Evolutionary conservation across 2,113 vertebrate species (phyloP).

Genomic region (Burhinus oedicnemus): DNA sequence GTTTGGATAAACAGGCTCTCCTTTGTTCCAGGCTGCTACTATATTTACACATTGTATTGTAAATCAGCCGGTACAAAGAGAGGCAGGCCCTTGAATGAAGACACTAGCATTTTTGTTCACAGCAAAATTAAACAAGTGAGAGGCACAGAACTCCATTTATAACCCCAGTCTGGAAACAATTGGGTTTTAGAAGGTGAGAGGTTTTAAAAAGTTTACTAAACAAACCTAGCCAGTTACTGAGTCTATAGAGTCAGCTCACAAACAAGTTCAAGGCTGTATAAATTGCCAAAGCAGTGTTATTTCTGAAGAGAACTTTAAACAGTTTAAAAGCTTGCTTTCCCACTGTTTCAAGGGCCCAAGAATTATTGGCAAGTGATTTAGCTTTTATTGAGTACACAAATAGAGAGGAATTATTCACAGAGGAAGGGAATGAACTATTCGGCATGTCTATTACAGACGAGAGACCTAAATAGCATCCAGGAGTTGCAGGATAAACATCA

Average conservation of each 20-base stretch:
- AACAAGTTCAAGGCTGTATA: constrained; percentile 21
- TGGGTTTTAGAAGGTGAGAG: constrained; percentile 57
- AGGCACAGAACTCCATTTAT: constrained; percentile 30
- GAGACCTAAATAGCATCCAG: background rate
- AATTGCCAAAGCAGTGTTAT: background rate
- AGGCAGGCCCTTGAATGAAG: constrained; percentile 28
- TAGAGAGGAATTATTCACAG: constrained; percentile 43
- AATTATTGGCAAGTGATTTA: constrained; percentile 36
- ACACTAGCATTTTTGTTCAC: constrained; percentile 50
- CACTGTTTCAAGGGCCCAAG: background rate
- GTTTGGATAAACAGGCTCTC: constrained; percentile 60
- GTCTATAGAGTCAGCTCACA: background rate
- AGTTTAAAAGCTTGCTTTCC: constrained; percentile 14
- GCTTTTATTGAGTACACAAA: constrained; percentile 28
- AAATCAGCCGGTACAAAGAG: constrained; percentile 33
- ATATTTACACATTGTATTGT: constrained; percentile 48
- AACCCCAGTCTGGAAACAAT: constrained; percentile 18
- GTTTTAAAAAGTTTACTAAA: constrained; percentile 59
- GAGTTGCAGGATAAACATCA: constrained; percentile 21
- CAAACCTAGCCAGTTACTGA: constrained; percentile 16
- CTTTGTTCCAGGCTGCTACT: constrained; percentile 51
- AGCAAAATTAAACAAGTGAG: constrained; percentile 26
- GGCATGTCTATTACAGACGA: constrained; percentile 8
- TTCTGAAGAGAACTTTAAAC: constrained; percentile 19
- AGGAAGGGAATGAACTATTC: constrained; percentile 26